These are phyloP conservation scores for Todus mexicanus DNA, from an alignment of 2,797 vertebrate genomes.

Conservation along the genomic window DNA sequence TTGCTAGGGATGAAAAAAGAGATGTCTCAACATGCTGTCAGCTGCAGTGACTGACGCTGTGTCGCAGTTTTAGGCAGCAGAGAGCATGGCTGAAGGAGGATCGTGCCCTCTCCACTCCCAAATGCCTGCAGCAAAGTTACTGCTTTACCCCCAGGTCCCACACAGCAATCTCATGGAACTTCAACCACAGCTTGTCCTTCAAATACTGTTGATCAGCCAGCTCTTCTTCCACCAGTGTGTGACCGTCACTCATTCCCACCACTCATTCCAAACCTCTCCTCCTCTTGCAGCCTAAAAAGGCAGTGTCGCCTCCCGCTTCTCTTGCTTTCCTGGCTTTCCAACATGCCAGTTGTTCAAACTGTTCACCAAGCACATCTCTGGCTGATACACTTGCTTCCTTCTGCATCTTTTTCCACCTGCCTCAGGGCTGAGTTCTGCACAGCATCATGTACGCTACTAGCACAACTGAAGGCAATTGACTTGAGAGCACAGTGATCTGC, in stretches of 20 bases:
- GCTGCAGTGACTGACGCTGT: not conserved
- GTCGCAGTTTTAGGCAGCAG: not conserved
- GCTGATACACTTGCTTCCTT: not conserved
- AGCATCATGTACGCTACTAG: not conserved
- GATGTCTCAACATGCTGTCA: not conserved
- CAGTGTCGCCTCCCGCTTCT: not conserved
- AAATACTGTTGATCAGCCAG: not conserved
- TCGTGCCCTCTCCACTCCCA: not conserved
- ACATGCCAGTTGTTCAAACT: not conserved
- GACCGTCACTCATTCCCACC: not conserved
- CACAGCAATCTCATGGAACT: not conserved
- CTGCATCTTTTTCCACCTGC: not conserved
- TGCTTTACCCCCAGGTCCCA: not conserved
- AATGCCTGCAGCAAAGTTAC: not conserved
- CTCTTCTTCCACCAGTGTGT: rapidly evolving
- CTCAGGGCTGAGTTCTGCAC: not conserved
- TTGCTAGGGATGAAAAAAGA: not conserved
- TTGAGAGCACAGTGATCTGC: not conserved
- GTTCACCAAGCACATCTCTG: not conserved
- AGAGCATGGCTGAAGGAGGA: not conserved
- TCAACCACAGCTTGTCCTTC: not conserved
- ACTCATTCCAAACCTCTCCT: not conserved
- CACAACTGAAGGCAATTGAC: not conserved
- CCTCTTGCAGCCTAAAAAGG: not conserved
- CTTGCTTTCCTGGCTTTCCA: not conserved